Percentiles rank a stretch among this genome's conserved stretches.
These are phyloP conservation scores for Pterobdella sp. DNA, from an alignment of 2,888 invertebrate genomes.

Conservation along the genomic window DNA sequence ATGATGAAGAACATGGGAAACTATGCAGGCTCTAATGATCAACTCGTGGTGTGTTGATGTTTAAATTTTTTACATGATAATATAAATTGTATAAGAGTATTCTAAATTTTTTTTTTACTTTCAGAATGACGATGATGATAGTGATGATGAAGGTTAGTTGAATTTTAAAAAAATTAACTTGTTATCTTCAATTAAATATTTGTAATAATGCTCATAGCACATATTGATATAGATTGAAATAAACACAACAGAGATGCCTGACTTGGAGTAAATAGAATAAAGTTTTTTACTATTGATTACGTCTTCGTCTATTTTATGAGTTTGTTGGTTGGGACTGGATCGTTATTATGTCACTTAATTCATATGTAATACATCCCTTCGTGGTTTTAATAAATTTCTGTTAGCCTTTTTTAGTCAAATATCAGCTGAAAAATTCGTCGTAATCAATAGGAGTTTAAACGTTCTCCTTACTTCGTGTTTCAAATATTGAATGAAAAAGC, in stretches of 20 bases:
- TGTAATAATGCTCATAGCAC: neutral
- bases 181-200: neutral
- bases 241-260: slow-evolving; percentile 24
- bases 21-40: slow-evolving; percentile 49
- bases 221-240: neutral
- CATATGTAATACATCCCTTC: too few relatives aligned
- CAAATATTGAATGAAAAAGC: too few relatives aligned
- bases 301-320: too few relatives aligned
- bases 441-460: too few relatives aligned
- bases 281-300: neutral
- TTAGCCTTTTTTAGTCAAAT: too few relatives aligned
- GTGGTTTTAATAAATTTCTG: too few relatives aligned
- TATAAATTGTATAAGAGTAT: too few relatives aligned
- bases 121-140: slow-evolving; percentile 41
- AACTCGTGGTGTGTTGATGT: slow-evolving; percentile 15
- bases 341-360: too few relatives aligned
- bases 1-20: slow-evolving; percentile 70
- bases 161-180: neutral
- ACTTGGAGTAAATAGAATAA: slow-evolving; percentile 24
- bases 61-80: slow-evolving; percentile 1
- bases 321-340: too few relatives aligned
- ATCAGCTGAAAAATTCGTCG: too few relatives aligned
- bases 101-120: slow-evolving; percentile 24
- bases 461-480: too few relatives aligned
- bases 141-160: slow-evolving; percentile 44